A percentile compares a stretch with the other conserved stretches of the same genome.
Conservation (phyloP, 2,888 invertebrate species). For the Geophilus truncorum region DNA sequence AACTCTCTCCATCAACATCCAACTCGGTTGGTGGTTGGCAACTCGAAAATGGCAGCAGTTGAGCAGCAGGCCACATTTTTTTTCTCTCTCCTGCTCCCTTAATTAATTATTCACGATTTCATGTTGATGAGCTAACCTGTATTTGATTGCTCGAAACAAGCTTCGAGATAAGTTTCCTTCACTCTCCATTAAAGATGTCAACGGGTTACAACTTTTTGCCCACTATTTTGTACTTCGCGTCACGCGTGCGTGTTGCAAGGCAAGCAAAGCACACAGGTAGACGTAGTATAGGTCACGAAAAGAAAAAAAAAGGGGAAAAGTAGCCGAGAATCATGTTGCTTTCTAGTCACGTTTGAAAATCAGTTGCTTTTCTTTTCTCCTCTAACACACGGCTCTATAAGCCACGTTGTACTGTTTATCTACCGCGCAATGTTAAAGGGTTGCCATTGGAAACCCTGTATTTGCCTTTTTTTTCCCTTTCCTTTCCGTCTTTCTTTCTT, state of each 20-base stretch:
- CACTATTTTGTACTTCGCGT: background rate
- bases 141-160: background rate
- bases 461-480: background rate
- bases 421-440: background rate
- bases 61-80: background rate
- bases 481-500: too few species aligned
- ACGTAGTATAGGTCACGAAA: background rate
- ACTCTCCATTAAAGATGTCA: constrained; percentile 5
- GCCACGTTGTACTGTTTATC: constrained; percentile 1
- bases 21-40: background rate
- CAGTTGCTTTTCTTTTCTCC: constrained; percentile 12
- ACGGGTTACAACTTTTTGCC: constrained; percentile 6
- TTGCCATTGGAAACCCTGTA: constrained; percentile 1
- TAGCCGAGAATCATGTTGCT: background rate
- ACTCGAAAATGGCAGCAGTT: background rate
- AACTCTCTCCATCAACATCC: constrained; percentile 3
- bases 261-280: background rate
- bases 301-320: background rate
- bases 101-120: constrained; percentile 18
- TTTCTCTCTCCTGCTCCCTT: background rate
- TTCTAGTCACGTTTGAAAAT: constrained; percentile 6
- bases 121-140: constrained; percentile 1
- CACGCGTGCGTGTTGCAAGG: background rate
- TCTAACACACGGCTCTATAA: background rate
- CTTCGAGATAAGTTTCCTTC: background rate